Conservation (phyloP, 1,140 invertebrate genomes). For the Drosophila kanapiae region DNA sequence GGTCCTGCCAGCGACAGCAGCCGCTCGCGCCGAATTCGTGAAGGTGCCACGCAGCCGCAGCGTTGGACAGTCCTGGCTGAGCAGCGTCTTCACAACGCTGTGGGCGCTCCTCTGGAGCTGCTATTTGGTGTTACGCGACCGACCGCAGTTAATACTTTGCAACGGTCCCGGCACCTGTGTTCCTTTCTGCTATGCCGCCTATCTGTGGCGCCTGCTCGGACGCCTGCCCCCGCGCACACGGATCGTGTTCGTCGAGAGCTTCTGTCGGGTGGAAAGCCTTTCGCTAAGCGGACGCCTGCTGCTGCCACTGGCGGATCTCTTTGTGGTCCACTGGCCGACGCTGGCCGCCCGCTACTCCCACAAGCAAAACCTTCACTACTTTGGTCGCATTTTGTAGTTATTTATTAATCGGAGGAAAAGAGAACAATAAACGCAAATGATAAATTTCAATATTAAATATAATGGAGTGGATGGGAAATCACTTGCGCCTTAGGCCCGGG, state of each 20-base stretch:
- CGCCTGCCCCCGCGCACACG: constrained; percentile 87
- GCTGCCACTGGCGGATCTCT: constrained; percentile 92
- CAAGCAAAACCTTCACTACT: constrained; percentile 88
- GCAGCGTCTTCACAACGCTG: constrained; percentile 92
- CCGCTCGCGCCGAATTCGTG: constrained; percentile 80
- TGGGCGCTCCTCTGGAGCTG: constrained; percentile 89
- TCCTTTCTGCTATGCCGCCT: constrained; percentile 92
- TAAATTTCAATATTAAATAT: no score
- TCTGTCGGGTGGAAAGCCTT: constrained; percentile 95
- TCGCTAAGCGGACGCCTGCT: constrained; percentile 96
- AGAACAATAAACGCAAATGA: neutral
- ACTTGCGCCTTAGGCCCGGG: neutral
- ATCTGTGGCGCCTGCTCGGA: constrained; percentile 89
- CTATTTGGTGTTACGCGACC: constrained; percentile 89
- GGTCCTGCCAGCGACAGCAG: constrained; percentile 79
- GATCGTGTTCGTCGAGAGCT: constrained; percentile 97
- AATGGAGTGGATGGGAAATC: neutral
- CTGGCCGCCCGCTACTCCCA: constrained; percentile 86
- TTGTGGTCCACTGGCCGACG: constrained; percentile 96
- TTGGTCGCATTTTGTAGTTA: constrained; percentile 86
- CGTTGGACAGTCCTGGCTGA: constrained; percentile 94
- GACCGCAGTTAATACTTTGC: constrained; percentile 93
- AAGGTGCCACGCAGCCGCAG: constrained; percentile 93
- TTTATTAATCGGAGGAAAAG: neutral
- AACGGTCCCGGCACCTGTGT: constrained; percentile 99